phyloP scores from a whole-genome alignment of 2,797 vertebrate species.

The Acrossocheilus wenchowensis region DNA sequence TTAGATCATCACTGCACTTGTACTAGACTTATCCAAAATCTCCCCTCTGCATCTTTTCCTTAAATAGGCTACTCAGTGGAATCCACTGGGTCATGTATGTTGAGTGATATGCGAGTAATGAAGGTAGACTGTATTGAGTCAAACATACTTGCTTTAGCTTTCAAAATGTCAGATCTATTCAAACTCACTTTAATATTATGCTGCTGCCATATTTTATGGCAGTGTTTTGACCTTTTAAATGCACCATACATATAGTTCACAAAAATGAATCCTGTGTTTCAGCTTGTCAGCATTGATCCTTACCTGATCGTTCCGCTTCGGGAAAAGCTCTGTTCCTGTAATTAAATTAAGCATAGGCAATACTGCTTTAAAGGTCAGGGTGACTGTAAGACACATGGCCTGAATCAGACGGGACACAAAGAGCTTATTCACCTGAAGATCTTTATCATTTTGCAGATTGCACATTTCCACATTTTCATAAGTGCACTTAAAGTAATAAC shows the following conservation, averaged over 20 bases:
- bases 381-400: constrained; percentile 29
- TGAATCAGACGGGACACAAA: constrained; percentile 29
- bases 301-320: not conserved
- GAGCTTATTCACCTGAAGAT: constrained; percentile 46
- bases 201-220: constrained; percentile 7
- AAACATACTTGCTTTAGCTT: not conserved
- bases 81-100: not conserved
- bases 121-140: not conserved
- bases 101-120: not conserved
- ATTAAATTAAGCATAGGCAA: not conserved
- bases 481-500: constrained; percentile 12
- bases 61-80: not conserved
- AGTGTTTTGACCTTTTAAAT: not conserved
- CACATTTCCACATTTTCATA: constrained; percentile 34
- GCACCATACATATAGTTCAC: not conserved
- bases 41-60: not conserved
- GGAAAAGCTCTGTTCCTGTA: constrained; percentile 22
- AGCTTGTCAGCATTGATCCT: not conserved
- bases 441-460: constrained; percentile 31
- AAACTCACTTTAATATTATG: not conserved
- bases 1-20: constrained; percentile 2
- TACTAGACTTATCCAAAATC: not conserved
- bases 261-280: not conserved
- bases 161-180: not conserved
- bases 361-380: constrained; percentile 28